phyloP scores from a whole-genome alignment of 1,140 invertebrate species.

The Paralvinella palmiformis region DNA sequence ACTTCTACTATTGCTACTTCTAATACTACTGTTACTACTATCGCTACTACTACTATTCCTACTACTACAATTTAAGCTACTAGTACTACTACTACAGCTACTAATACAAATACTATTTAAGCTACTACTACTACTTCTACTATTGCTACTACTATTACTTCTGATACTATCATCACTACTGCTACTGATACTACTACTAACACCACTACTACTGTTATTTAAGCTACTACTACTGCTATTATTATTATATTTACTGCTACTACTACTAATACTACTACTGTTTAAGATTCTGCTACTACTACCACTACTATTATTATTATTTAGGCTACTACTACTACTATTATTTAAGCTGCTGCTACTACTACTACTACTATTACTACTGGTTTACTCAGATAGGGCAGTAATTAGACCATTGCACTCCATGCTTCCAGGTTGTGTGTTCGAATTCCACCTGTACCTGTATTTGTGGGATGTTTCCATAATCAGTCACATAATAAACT shows the following conservation, averaged over 20 bases:
- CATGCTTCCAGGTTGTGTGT: no score
- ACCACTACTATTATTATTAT: conserved; percentile 1
- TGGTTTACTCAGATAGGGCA: conserved; percentile 1
- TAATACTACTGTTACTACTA: background rate
- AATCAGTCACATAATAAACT: no score
- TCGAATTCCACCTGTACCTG: no score
- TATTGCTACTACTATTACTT: background rate
- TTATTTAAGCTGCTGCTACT: background rate
- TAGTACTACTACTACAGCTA: background rate
- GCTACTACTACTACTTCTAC: background rate
- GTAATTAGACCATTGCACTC: no score
- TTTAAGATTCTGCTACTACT: background rate
- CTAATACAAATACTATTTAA: background rate
- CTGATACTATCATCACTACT: background rate
- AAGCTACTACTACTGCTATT: background rate
- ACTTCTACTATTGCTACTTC: background rate
- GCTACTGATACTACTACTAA: background rate
- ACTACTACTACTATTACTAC: conserved; percentile 1
- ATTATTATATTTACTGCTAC: background rate
- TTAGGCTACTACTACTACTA: background rate
- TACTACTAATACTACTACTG: background rate
- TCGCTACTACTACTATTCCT: background rate
- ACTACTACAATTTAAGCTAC: background rate
- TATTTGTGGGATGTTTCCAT: no score
- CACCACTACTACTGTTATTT: background rate